These are phyloP conservation scores for Rattus norvegicus DNA, from an alignment of 2,113 vertebrate species.

Conservation along the genomic window DNA sequence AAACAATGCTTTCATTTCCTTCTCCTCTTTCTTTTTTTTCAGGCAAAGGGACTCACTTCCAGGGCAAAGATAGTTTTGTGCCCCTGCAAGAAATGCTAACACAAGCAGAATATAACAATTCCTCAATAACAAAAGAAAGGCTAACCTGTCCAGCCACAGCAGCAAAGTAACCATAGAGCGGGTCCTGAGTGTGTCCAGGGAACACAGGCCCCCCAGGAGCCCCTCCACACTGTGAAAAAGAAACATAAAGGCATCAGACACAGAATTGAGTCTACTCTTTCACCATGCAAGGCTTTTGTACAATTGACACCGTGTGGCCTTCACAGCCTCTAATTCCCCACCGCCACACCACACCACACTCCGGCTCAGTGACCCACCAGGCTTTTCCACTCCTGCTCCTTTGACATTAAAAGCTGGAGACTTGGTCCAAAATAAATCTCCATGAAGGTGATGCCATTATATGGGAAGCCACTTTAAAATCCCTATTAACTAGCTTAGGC, in stretches of 20 bases:
- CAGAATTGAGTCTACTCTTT: background rate
- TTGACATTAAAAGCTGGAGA: background rate
- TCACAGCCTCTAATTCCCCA: too few species aligned
- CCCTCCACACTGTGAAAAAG: conserved; percentile 84
- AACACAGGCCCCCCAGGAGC: conserved; percentile 88
- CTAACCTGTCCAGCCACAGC: conserved; percentile 89
- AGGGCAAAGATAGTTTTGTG: background rate
- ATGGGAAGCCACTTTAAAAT: background rate
- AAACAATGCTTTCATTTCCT: background rate
- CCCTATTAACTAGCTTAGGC: background rate
- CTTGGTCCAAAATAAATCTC: background rate
- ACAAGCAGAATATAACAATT: background rate
- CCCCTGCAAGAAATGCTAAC: background rate
- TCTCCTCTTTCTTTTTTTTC: background rate
- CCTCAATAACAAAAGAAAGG: background rate
- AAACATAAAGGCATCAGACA: background rate
- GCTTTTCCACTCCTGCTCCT: background rate
- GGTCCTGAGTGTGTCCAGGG: conserved; percentile 87
- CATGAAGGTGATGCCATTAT: background rate
- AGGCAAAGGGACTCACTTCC: conserved; percentile 23
- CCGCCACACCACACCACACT: background rate
- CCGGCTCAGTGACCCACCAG: background rate
- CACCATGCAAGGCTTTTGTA: background rate
- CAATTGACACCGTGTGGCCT: background rate
- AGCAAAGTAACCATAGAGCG: conserved; percentile 89